Evolutionary conservation across 2,888 invertebrate genomes (phyloP).

Genomic region (Caenorhabditis sp.): DNA sequence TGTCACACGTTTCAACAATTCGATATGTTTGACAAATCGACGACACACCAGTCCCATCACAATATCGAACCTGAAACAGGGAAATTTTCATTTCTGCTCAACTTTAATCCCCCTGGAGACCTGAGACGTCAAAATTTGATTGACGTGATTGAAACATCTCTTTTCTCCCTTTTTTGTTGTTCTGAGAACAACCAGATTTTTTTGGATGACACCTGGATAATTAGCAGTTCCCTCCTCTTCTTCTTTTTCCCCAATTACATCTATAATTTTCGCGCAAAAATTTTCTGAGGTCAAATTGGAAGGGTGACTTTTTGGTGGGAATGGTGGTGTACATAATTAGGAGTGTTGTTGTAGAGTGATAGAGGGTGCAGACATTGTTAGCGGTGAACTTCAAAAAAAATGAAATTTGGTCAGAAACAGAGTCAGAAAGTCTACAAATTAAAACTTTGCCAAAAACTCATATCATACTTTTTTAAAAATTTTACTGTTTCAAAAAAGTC

Average conservation of each 20-base stretch:
- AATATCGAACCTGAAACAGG: conserved; percentile 65
- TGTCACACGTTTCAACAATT: conserved; percentile 64
- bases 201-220: conserved; percentile 1
- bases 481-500: too few relatives aligned
- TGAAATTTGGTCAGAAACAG: too few relatives aligned
- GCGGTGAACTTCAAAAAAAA: too few relatives aligned
- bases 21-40: conserved; percentile 69
- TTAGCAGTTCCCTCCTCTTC: conserved; percentile 5
- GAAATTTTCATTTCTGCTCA: too few relatives aligned
- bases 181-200: background rate
- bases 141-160: background rate
- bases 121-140: conserved; percentile 6
- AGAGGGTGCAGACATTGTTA: too few relatives aligned
- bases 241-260: background rate
- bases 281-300: background rate
- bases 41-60: conserved; percentile 65
- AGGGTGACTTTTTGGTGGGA: too few relatives aligned
- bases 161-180: background rate
- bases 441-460: too few relatives aligned
- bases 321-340: too few relatives aligned
- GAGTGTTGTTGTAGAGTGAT: too few relatives aligned
- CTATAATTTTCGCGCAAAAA: background rate
- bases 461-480: too few relatives aligned
- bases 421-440: too few relatives aligned
- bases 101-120: background rate